Conservation (phyloP, 2,888 invertebrate species). For the Pterobdella sp. region DNA sequence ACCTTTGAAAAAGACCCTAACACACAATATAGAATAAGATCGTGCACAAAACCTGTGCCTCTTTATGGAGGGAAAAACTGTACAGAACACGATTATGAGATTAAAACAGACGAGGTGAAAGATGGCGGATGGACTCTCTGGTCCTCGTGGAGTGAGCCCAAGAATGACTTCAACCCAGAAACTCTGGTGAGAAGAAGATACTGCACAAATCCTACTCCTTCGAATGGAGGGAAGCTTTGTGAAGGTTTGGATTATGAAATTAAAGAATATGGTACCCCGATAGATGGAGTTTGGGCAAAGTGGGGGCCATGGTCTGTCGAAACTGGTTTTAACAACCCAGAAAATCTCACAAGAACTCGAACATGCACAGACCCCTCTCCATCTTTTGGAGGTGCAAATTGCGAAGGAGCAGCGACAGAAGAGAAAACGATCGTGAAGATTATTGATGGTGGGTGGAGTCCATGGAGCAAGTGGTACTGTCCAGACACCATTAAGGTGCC, state of each 20-base stretch:
- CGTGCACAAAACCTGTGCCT: constrained; percentile 10
- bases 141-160: constrained; percentile 17
- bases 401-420: constrained; percentile 5
- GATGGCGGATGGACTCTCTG: constrained; percentile 24
- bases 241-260: constrained; percentile 41
- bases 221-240: constrained; percentile 40
- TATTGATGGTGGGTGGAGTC: neutral
- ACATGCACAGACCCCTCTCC: constrained; percentile 15
- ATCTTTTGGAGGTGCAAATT: constrained; percentile 9
- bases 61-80: neutral
- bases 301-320: constrained; percentile 17
- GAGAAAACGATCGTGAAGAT: neutral
- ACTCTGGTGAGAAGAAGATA: constrained; percentile 25
- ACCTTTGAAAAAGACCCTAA: neutral
- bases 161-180: constrained; percentile 13
- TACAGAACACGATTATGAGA: neutral
- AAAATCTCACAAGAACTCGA: constrained; percentile 15
- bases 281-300: constrained; percentile 15
- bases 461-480: neutral
- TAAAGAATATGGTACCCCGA: neutral
- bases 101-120: neutral
- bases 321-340: constrained; percentile 4
- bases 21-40: constrained; percentile 2
- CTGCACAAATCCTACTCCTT: constrained; percentile 33
- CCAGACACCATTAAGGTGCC: neutral